phyloP scores from a whole-genome alignment of 2,797 vertebrate genomes.

The Alca torda region DNA sequence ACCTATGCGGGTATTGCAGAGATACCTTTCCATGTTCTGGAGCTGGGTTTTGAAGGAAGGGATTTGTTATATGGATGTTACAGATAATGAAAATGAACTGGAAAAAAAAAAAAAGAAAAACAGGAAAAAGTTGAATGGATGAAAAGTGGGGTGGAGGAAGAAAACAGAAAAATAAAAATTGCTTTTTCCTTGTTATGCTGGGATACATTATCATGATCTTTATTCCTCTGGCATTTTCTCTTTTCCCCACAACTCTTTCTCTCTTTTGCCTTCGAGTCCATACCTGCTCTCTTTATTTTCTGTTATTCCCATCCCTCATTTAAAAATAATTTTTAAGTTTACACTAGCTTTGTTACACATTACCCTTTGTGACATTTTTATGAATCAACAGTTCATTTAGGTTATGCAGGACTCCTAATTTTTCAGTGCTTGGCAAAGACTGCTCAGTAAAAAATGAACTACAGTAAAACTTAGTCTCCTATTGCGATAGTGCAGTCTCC shows the following conservation, averaged over 20 bases:
- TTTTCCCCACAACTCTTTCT: background rate
- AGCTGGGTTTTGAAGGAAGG: background rate
- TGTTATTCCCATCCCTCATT: background rate
- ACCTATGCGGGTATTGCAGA: background rate
- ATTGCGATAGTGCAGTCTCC: background rate
- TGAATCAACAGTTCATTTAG: background rate
- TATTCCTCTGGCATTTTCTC: background rate
- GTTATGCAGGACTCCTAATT: background rate
- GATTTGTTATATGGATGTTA: background rate
- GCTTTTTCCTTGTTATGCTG: background rate
- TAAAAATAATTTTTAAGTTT: background rate
- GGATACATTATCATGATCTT: background rate
- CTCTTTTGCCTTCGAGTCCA: background rate
- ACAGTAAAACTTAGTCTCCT: background rate
- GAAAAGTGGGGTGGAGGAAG: background rate
- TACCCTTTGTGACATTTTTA: background rate
- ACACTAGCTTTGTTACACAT: background rate
- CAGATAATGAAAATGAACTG: background rate
- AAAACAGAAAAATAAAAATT: background rate
- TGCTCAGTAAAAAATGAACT: background rate
- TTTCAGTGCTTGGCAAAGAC: background rate
- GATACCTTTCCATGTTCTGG: background rate
- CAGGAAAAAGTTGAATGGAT: background rate
- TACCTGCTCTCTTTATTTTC: background rate
- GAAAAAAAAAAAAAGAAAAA: background rate